A percentile compares a stretch with the other conserved stretches of the same genome.
phyloP scores from a whole-genome alignment of 2,888 invertebrate species.

The Cantharis flavilabris region DNA sequence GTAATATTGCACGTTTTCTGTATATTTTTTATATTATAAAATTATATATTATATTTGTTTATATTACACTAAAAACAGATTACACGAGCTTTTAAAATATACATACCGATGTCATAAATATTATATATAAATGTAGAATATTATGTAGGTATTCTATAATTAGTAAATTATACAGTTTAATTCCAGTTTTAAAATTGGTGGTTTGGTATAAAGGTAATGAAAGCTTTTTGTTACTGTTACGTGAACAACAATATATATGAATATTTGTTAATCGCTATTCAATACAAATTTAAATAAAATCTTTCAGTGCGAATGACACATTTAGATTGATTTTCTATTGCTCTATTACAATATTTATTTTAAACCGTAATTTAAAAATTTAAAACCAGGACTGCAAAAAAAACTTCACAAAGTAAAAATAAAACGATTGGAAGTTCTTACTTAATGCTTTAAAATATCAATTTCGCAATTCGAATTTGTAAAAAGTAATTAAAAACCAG shows the following conservation, averaged over 20 bases:
- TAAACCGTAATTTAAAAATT: no score
- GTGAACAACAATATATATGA: neutral
- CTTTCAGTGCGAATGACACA: neutral
- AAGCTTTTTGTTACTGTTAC: neutral
- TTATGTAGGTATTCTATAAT: neutral
- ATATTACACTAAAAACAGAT: neutral
- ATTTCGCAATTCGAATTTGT: no score
- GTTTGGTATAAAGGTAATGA: neutral
- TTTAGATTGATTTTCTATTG: neutral
- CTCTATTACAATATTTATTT: no score
- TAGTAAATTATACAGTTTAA: neutral
- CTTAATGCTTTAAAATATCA: no score
- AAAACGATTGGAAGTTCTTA: no score
- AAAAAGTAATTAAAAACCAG: no score
- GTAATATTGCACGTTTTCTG: neutral
- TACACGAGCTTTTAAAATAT: neutral
- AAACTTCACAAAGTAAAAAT: no score
- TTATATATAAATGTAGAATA: neutral
- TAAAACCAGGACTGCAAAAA: no score
- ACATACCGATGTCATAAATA: neutral
- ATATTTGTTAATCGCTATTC: neutral
- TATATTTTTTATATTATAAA: neutral
- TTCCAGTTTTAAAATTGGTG: neutral
- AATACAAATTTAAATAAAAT: neutral
- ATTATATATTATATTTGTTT: neutral